Percentiles rank a stretch among this genome's conserved stretches.
Conservation (phyloP, 2,888 invertebrate genomes). For the Ernsta delagoae region DNA sequence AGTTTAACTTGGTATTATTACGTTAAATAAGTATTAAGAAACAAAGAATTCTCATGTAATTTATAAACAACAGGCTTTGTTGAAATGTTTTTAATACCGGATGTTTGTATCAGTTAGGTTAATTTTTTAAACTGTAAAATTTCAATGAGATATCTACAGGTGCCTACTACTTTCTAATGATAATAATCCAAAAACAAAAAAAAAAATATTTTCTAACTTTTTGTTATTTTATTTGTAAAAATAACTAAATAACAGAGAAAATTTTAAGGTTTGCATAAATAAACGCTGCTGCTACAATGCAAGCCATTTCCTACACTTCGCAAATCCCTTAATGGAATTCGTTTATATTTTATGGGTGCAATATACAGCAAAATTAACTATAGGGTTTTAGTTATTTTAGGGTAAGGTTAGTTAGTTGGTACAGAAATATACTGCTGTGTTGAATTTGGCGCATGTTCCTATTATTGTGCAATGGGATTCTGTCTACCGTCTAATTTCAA, state of each 20-base stretch:
- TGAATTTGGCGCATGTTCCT: constrained; percentile 17
- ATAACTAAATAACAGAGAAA: neutral
- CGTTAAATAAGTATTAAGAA: neutral
- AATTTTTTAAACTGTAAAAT: too few relatives aligned
- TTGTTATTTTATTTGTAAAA: too few relatives aligned
- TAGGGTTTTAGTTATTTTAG: neutral
- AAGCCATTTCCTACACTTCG: neutral
- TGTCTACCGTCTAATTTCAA: too few relatives aligned
- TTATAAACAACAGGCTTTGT: too few relatives aligned
- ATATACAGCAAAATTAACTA: constrained; percentile 1
- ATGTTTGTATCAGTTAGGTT: too few relatives aligned
- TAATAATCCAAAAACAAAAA: too few relatives aligned
- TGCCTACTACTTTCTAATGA: too few relatives aligned
- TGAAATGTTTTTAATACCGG: too few relatives aligned
- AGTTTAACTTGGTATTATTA: neutral
- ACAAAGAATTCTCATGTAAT: too few relatives aligned
- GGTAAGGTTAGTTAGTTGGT: constrained; percentile 5
- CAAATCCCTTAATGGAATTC: constrained; percentile 7
- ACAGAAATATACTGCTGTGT: neutral
- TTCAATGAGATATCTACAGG: too few relatives aligned
- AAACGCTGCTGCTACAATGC: neutral
- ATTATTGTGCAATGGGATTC: neutral
- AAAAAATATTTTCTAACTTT: too few relatives aligned
- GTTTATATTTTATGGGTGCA: constrained; percentile 18
- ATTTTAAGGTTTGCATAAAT: constrained; percentile 17